phyloP scores from a whole-genome alignment of 2,797 vertebrate species.

The Darevskia mixta region DNA sequence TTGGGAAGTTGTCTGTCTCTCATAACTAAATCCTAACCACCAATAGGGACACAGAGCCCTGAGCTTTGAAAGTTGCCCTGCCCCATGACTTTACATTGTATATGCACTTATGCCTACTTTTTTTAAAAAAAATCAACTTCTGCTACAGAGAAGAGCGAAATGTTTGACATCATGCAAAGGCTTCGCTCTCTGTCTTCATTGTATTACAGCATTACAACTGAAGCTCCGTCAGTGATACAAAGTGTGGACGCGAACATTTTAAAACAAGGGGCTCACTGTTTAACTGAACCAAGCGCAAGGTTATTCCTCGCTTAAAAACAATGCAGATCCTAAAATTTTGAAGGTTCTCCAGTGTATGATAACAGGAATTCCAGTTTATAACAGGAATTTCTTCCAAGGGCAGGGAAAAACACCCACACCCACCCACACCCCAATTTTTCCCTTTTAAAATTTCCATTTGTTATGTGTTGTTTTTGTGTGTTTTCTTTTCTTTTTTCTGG shows the following conservation, averaged over 20 bases:
- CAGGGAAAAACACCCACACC: too few species aligned
- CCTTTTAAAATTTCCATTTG: conserved; percentile 49
- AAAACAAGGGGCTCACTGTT: conserved; percentile 61
- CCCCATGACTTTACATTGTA: conserved; percentile 63
- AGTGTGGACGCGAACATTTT: conserved; percentile 67
- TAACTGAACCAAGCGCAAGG: conserved; percentile 61
- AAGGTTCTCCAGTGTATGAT: conserved; percentile 32
- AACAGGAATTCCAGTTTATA: conserved; percentile 47
- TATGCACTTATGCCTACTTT: conserved; percentile 61
- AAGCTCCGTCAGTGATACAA: conserved; percentile 69
- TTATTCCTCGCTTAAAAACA: conserved; percentile 57
- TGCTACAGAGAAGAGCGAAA: conserved; percentile 74
- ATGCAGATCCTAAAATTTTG: conserved; percentile 28
- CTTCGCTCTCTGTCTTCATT: conserved; percentile 67
- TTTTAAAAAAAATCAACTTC: conserved; percentile 56
- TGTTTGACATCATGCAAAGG: conserved; percentile 79
- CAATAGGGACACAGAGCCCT: conserved; percentile 77
- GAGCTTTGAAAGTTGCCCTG: conserved; percentile 76
- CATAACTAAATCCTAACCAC: conserved; percentile 66
- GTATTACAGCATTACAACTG: conserved; percentile 68
- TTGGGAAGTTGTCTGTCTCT: conserved; percentile 60
- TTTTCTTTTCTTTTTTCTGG: conserved; percentile 39
- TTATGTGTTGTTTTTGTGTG: conserved; percentile 55
- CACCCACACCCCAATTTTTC: neutral
- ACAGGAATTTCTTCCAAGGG: conserved; percentile 39